Percentiles rank a stretch among this genome's conserved stretches.
phyloP scores from a whole-genome alignment of 1,140 invertebrate genomes.

The Drosophila arawakana region DNA sequence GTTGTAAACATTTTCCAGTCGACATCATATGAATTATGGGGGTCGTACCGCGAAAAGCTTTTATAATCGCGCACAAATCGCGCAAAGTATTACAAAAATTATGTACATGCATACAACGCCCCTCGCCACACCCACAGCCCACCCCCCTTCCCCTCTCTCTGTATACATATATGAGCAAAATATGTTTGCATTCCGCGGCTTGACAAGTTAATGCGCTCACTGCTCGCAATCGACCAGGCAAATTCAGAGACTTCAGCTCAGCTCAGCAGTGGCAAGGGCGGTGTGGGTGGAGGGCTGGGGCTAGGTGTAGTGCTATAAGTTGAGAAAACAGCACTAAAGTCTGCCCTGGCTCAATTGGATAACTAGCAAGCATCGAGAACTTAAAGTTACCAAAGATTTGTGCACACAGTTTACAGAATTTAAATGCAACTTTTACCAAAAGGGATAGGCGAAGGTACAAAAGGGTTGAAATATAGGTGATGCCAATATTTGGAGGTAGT shows the following conservation, averaged over 20 bases:
- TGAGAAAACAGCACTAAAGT: background rate
- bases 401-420: background rate
- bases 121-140: background rate
- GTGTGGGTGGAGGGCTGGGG: background rate
- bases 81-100: slow-evolving; percentile 74
- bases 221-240: slow-evolving; percentile 36
- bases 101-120: slow-evolving; percentile 58
- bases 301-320: background rate
- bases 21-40: slow-evolving; percentile 84
- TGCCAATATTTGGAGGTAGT: no score
- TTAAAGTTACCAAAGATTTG: background rate
- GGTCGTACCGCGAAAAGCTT: slow-evolving; percentile 84
- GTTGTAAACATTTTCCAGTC: slow-evolving; percentile 83
- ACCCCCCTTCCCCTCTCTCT: background rate
- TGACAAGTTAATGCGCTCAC: slow-evolving; percentile 82
- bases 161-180: slow-evolving; percentile 52
- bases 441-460: no score
- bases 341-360: slow-evolving; percentile 6
- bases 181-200: slow-evolving; percentile 81
- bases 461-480: no score
- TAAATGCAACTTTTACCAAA: no score
- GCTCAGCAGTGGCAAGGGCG: background rate
- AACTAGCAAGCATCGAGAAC: slow-evolving; percentile 10
- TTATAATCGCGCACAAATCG: slow-evolving; percentile 84
- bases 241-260: slow-evolving; percentile 9